Base-by-base conservation (phyloP, 2,113 vertebrate species). In the Rattus rattus region DNA sequence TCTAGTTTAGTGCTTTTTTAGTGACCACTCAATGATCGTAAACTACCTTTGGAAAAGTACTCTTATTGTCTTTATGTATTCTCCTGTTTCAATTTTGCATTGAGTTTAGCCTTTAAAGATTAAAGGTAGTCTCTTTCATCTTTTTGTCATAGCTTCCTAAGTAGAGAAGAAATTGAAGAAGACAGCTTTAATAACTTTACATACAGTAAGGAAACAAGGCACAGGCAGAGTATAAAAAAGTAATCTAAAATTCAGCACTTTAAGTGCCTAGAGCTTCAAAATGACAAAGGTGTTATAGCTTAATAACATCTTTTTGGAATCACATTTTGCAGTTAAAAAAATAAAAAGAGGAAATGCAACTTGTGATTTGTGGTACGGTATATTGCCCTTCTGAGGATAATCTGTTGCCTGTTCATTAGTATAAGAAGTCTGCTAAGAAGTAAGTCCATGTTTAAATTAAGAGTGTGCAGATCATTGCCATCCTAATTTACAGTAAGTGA, bases 151-250 rank as follows among this genome's bases (percentile, higher is more conserved):
- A 90, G 94, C 94, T 98, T 98, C 96, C 81, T 96, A 98, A 97
- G 96, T 96, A 98, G 93, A 91, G 85, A 88, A 97, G 90, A 98
- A 98, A 98, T 98, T 97, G 97, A 96, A 98, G 93, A 97, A 98
- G 98, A 97, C 97, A 98, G 70, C 89, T 98, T 98, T 98, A 98
- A 98, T 98, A 98, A 98, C 97, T 98, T 98, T 98, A 97, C 93
- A 92, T 97, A 96, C 72, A 96, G 91, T 96, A 96, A 95, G 94
- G 84, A 98, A 98, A 95, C 77, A 39, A 96, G 83, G 90, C 94
- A 96, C 54, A 96, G 80, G 83, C 94, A 97, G 98, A 98, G 96
- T 98, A 98, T 98, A 97, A 98, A 98, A 98, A 98, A 93, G 90
- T 96, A 97, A 98, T 98, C 98, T 98, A 97, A 98, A 98, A 98